These are phyloP conservation scores for Choloepus didactylus DNA, from an alignment of 2,797 vertebrate genomes.

Conservation along the genomic window DNA sequence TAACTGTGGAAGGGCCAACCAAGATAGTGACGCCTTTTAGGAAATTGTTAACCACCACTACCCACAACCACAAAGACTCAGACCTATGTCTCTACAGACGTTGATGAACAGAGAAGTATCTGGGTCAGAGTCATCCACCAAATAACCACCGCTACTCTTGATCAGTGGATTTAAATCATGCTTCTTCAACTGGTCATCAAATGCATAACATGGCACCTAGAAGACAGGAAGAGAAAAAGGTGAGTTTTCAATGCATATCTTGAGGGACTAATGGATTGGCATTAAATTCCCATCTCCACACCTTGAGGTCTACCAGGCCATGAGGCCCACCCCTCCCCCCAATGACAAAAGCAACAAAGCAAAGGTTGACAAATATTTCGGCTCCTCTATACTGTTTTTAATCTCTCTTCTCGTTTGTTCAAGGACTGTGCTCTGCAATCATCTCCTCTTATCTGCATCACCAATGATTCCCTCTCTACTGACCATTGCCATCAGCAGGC, in stretches of 20 bases:
- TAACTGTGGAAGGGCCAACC: fast-evolving
- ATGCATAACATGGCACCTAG: constrained; percentile 96
- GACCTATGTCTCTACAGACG: constrained; percentile 95
- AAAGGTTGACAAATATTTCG: neutral
- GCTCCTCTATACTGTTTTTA: neutral
- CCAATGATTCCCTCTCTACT: neutral
- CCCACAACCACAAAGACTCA: constrained; percentile 69
- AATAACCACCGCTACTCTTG: constrained; percentile 91
- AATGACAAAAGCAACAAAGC: neutral
- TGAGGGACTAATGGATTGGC: fast-evolving
- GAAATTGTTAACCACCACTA: too few relatives aligned
- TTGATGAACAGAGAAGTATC: constrained; percentile 94
- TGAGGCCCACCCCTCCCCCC: fast-evolving
- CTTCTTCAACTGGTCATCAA: constrained; percentile 92
- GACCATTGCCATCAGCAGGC: neutral
- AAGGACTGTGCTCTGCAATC: neutral
- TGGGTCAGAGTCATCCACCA: constrained; percentile 94
- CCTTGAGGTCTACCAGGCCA: neutral
- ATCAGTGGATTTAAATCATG: constrained; percentile 96
- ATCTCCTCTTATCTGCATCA: neutral
- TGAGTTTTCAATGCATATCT: too few relatives aligned
- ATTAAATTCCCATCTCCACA: neutral
- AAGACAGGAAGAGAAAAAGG: constrained; percentile 22
- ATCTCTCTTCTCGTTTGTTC: too few relatives aligned
- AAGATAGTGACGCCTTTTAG: fast-evolving